A percentile compares a stretch with the other conserved stretches of the same genome.
These are phyloP conservation scores for Nesidiocoris tenuis DNA, from an alignment of 2,888 invertebrate species.

Conservation along the genomic window DNA sequence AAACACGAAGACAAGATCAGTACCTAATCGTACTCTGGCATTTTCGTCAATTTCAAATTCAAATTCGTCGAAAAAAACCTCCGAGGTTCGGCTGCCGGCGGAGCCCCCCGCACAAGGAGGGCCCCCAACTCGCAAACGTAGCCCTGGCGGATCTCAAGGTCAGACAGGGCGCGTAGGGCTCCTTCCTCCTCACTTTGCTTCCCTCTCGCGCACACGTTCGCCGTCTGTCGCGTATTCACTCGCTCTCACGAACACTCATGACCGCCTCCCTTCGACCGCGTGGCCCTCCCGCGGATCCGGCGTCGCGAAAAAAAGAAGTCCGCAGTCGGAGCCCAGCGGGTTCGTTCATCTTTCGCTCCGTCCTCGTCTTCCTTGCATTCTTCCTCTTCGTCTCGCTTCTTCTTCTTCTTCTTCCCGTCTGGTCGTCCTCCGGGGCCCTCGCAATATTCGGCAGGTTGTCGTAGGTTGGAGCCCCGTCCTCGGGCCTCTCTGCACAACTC, in stretches of 20 bases:
- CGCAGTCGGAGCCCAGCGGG: background rate
- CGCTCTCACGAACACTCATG: background rate
- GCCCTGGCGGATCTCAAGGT: constrained; percentile 12
- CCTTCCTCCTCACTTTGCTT: background rate
- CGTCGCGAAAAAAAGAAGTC: constrained; percentile 16
- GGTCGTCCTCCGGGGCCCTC: constrained; percentile 1
- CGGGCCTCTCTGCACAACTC: background rate
- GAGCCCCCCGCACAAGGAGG: background rate
- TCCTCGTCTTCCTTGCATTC: background rate
- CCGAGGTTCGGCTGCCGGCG: background rate
- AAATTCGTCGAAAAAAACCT: constrained; percentile 1
- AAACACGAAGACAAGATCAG: no score
- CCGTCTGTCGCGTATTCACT: background rate
- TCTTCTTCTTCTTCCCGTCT: background rate
- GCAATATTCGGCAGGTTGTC: constrained; percentile 34
- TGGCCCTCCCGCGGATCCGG: constrained; percentile 2
- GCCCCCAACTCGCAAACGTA: background rate
- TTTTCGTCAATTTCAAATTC: no score
- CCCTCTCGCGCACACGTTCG: background rate
- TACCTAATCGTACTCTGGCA: no score
- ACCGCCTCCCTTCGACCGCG: background rate
- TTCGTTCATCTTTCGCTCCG: constrained; percentile 11
- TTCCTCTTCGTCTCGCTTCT: background rate
- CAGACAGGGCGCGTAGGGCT: constrained; percentile 7
- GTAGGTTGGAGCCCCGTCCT: constrained; percentile 16